Conservation (phyloP, 2,797 vertebrate species). For the Sebastes minor region DNA sequence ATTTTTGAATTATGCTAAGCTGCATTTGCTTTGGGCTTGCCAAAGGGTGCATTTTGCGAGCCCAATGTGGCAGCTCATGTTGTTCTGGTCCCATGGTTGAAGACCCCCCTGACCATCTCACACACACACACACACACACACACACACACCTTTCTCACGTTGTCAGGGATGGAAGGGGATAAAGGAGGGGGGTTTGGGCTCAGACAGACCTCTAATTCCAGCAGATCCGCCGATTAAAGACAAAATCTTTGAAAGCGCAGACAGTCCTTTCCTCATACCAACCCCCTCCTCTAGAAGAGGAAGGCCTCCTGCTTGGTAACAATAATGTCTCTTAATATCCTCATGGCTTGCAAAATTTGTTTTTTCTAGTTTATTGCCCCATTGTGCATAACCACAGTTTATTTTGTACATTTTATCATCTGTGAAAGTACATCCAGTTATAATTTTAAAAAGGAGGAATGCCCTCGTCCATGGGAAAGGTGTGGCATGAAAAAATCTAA, state of each 20-base stretch:
- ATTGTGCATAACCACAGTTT: background rate
- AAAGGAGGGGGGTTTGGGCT: slow-evolving; percentile 12
- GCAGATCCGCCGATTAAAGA: slow-evolving; percentile 69
- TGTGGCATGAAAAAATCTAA: background rate
- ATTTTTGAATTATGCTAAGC: slow-evolving; percentile 80
- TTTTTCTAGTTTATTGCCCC: background rate
- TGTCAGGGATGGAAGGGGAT: slow-evolving; percentile 25
- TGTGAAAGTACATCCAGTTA: background rate
- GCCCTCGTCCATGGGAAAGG: background rate
- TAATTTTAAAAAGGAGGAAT: background rate
- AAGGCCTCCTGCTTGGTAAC: slow-evolving; percentile 36
- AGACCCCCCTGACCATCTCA: slow-evolving; percentile 11
- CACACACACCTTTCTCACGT: slow-evolving; percentile 45
- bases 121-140: background rate
- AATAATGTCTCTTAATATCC: slow-evolving; percentile 47
- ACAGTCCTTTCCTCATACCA: slow-evolving; percentile 41
- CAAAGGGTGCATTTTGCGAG: slow-evolving; percentile 69
- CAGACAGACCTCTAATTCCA: slow-evolving; percentile 70
- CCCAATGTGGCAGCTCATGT: slow-evolving; percentile 41
- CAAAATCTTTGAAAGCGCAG: slow-evolving; percentile 68
- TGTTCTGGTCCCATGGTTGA: slow-evolving; percentile 38
- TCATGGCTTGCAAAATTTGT: slow-evolving; percentile 2
- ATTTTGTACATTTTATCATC: background rate
- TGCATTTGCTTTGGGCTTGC: slow-evolving; percentile 64
- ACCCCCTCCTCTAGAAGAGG: slow-evolving; percentile 23